Evolutionary conservation across 2,797 vertebrate genomes (phyloP).

Genomic region (Taeniopygia guttata): DNA sequence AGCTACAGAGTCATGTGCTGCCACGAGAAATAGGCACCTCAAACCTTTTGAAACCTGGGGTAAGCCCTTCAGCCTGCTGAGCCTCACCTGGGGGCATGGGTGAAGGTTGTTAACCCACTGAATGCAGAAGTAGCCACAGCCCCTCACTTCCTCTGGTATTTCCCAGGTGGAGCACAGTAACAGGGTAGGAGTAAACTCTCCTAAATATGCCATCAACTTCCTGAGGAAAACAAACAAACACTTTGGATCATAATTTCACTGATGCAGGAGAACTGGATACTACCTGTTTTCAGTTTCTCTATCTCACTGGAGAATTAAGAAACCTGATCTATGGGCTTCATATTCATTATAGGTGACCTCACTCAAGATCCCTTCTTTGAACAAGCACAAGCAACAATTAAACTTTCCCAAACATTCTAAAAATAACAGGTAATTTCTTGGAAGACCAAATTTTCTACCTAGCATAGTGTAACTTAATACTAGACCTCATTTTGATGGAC

Average conservation of each 20-base stretch:
- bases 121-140: neutral
- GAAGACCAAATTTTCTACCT: neutral
- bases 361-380: neutral
- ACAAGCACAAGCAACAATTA: neutral
- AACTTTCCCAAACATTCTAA: neutral
- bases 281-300: neutral
- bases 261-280: neutral
- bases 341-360: neutral
- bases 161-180: neutral
- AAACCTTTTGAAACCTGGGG: neutral
- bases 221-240: neutral
- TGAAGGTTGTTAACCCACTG: neutral
- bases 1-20: neutral
- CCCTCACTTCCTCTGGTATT: neutral
- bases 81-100: fast-evolving
- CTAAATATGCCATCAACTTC: neutral
- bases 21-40: neutral
- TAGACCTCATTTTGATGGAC: neutral
- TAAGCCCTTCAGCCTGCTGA: neutral
- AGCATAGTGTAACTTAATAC: neutral
- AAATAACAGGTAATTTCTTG: neutral
- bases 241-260: neutral
- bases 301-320: neutral
- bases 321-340: neutral
- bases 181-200: neutral